These are phyloP conservation scores for Notiomystis cincta DNA, from an alignment of 2,113 vertebrate species.

Conservation along the genomic window DNA sequence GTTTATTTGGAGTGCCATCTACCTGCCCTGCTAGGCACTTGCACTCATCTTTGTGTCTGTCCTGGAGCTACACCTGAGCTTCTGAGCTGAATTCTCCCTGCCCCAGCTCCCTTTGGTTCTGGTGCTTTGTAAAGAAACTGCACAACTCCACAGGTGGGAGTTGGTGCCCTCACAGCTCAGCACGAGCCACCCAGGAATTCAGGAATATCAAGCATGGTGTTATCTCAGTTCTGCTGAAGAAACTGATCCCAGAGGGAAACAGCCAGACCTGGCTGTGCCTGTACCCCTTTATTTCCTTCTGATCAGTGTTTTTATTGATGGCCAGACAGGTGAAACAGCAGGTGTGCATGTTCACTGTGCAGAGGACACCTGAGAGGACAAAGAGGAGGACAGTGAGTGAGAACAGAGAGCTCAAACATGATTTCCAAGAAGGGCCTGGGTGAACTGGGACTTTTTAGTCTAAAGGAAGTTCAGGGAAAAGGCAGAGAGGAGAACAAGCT, in stretches of 20 bases:
- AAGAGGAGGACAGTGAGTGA: not conserved
- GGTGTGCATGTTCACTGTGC: not conserved
- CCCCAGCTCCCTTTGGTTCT: not conserved
- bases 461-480: not conserved
- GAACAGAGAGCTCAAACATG: not conserved
- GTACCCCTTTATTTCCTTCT: not conserved
- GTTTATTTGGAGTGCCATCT: slow-evolving; percentile 60
- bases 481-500: not conserved
- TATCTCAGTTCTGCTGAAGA: not conserved
- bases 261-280: not conserved
- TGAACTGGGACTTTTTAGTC: not conserved
- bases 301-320: not conserved
- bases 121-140: not conserved
- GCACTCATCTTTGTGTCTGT: not conserved
- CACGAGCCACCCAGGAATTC: not conserved
- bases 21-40: slow-evolving; percentile 47
- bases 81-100: not conserved
- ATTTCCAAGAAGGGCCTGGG: not conserved
- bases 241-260: not conserved
- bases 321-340: not conserved
- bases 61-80: not conserved
- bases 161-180: not conserved
- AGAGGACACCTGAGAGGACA: not conserved
- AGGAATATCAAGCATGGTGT: not conserved
- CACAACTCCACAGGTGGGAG: not conserved